These are phyloP conservation scores for Campoletis sonorensis DNA, from an alignment of 1,140 invertebrate species.

Conservation along the genomic window DNA sequence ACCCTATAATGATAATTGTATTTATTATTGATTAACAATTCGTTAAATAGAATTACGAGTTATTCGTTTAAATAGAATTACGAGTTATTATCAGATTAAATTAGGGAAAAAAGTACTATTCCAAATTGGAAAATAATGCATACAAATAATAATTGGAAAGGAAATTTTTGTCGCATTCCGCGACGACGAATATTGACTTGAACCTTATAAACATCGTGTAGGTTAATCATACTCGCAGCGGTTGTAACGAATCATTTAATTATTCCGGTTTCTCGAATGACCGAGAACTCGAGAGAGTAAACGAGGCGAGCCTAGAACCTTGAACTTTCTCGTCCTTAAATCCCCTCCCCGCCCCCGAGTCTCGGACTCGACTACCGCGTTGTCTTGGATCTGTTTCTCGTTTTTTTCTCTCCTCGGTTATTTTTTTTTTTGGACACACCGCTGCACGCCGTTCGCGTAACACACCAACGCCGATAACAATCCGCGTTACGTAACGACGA, in stretches of 20 bases:
- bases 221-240: neutral
- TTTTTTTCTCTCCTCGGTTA: neutral
- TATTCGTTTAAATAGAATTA: too few species aligned
- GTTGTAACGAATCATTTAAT: conserved; percentile 17
- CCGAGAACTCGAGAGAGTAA: conserved; percentile 10
- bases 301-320: neutral
- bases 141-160: too few species aligned
- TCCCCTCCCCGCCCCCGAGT: neutral
- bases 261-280: conserved; percentile 9
- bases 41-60: too few species aligned
- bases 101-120: too few species aligned
- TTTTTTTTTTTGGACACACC: neutral
- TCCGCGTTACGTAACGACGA: neutral
- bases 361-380: neutral
- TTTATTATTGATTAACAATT: too few species aligned
- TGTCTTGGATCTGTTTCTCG: neutral
- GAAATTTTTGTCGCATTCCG: too few species aligned
- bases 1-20: too few species aligned
- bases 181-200: too few species aligned
- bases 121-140: too few species aligned
- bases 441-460: neutral
- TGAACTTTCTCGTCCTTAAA: conserved; percentile 3
- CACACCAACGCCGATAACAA: neutral
- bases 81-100: too few species aligned
- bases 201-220: neutral